Evolutionary conservation across 2,888 invertebrate species (phyloP).

Genomic region (Calliscelio sp.): DNA sequence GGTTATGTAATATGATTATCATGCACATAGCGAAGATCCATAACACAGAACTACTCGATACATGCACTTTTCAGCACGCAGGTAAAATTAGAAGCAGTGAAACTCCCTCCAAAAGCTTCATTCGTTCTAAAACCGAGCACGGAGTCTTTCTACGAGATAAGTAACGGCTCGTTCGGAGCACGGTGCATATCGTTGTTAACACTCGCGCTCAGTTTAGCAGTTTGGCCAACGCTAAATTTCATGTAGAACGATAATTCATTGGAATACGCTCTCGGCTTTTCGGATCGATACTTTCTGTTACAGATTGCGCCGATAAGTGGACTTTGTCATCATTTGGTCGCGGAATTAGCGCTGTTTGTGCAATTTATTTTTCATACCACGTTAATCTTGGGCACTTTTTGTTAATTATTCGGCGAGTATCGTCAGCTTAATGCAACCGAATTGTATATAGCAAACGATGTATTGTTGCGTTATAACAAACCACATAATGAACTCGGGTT

Average conservation of each 20-base stretch:
- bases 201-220: slow-evolving; percentile 34
- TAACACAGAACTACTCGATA: slow-evolving; percentile 52
- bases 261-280: not conserved
- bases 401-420: no score
- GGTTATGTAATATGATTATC: slow-evolving; percentile 57
- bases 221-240: slow-evolving; percentile 43
- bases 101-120: slow-evolving; percentile 70
- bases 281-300: slow-evolving; percentile 19
- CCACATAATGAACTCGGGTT: no score
- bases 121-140: slow-evolving; percentile 66
- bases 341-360: not conserved
- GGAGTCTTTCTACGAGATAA: slow-evolving; percentile 12
- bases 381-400: no score
- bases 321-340: slow-evolving; percentile 2
- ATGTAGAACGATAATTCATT: slow-evolving; percentile 24
- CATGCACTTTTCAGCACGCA: slow-evolving; percentile 81
- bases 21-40: slow-evolving; percentile 41
- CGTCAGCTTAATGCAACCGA: no score
- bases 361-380: not conserved
- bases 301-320: slow-evolving; percentile 2
- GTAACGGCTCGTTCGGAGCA: slow-evolving; percentile 20
- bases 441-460: no score
- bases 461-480: no score
- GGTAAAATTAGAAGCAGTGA: slow-evolving; percentile 66
- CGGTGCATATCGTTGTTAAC: slow-evolving; percentile 31